Conservation (phyloP, 2,797 vertebrate species). For the Lates japonicus region DNA sequence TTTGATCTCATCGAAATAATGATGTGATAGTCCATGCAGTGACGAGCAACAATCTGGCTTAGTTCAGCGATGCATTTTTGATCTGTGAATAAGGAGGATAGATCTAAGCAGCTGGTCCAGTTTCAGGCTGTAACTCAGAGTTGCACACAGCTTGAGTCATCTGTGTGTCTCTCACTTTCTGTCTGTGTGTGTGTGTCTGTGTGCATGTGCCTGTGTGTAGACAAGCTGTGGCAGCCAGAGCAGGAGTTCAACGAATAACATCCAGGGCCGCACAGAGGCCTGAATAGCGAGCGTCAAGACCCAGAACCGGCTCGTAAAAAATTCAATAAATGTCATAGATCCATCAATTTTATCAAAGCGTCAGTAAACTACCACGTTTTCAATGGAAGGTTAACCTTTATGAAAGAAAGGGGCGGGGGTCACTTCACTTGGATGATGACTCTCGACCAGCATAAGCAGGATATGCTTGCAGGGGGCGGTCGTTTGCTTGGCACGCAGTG, state of each 20-base stretch:
- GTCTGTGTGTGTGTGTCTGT: background rate
- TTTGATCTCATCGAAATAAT: constrained; percentile 38
- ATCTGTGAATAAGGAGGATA: constrained; percentile 37
- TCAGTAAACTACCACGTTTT: constrained; percentile 79
- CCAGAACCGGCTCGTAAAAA: constrained; percentile 72
- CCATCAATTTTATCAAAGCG: constrained; percentile 76
- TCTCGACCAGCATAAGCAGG: constrained; percentile 72
- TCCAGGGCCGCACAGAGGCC: constrained; percentile 61
- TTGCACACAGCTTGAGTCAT: constrained; percentile 37
- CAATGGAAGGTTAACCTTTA: constrained; percentile 81
- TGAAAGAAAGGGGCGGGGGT: constrained; percentile 75
- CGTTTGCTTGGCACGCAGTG: constrained; percentile 60
- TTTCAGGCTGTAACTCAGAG: constrained; percentile 46
- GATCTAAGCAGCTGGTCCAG: constrained; percentile 27
- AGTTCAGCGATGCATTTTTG: constrained; percentile 38
- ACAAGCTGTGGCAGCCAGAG: constrained; percentile 43
- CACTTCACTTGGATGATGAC: constrained; percentile 71
- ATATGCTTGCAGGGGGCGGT: constrained; percentile 58
- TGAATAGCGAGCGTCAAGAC: constrained; percentile 67
- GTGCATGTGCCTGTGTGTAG: background rate
- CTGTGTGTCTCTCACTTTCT: constrained; percentile 20
- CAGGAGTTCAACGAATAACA: constrained; percentile 75
- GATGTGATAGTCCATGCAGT: constrained; percentile 34
- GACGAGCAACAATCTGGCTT: constrained; percentile 30
- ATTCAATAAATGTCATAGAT: constrained; percentile 81